phyloP scores from a whole-genome alignment of 2,888 invertebrate species.

The Cactoblastis cactorum region DNA sequence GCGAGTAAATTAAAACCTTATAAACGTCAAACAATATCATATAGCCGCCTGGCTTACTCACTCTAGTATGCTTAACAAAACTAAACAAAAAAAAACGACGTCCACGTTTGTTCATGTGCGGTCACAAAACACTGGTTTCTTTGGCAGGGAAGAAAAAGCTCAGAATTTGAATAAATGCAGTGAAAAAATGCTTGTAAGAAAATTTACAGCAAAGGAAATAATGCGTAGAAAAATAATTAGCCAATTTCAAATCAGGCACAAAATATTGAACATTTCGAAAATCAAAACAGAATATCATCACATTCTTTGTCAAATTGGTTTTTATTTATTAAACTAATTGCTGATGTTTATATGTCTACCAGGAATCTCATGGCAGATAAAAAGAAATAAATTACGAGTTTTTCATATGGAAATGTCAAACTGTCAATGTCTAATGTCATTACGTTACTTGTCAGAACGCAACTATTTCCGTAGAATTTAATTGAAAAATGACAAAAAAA shows the following conservation, averaged over 20 bases:
- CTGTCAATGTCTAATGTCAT: too few species aligned
- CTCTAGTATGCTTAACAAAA: constrained; percentile 7
- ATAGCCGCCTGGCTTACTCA: constrained; percentile 21
- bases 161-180: background rate
- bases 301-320: too few species aligned
- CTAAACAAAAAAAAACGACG: constrained; percentile 20
- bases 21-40: constrained; percentile 26
- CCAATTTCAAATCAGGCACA: background rate
- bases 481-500: too few species aligned
- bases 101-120: constrained; percentile 22
- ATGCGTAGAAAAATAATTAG: background rate
- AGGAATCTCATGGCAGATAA: too few species aligned
- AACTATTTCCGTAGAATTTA: too few species aligned
- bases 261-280: background rate
- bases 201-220: background rate
- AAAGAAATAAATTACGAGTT: too few species aligned
- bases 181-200: background rate
- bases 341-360: too few species aligned
- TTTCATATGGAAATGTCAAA: too few species aligned
- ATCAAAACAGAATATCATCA: too few species aligned
- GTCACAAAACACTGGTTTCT: constrained; percentile 15
- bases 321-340: too few species aligned
- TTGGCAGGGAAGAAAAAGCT: constrained; percentile 14
- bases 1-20: constrained; percentile 15
- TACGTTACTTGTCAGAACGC: too few species aligned